A percentile compares a stretch with the other conserved stretches of the same genome.
Evolutionary conservation across 2,797 vertebrate species (phyloP).

Genomic region (Squalus acanthias): DNA sequence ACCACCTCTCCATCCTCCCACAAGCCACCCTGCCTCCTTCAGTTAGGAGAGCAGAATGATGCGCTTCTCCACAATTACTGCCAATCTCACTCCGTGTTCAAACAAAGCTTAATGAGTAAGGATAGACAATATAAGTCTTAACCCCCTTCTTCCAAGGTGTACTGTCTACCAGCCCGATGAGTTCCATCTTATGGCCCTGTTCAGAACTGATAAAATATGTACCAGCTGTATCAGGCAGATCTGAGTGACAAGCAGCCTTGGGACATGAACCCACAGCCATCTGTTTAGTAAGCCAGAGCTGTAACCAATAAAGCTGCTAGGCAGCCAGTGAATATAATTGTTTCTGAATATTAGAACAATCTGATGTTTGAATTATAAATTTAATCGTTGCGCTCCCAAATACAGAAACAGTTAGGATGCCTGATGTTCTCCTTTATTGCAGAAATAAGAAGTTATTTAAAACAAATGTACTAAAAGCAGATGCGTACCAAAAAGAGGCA

Average conservation of each 20-base stretch:
- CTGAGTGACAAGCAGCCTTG: conserved; percentile 21
- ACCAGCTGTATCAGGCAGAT: conserved; percentile 30
- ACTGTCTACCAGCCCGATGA: neutral
- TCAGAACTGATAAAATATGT: neutral
- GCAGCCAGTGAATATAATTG: neutral
- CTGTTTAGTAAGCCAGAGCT: conserved; percentile 7
- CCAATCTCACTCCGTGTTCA: neutral
- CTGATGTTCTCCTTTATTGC: neutral
- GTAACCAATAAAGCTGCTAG: conserved; percentile 7
- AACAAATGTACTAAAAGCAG: neutral
- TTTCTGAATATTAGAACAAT: conserved; percentile 24
- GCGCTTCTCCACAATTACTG: neutral
- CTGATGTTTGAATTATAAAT: conserved; percentile 30
- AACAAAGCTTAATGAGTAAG: neutral
- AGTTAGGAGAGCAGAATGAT: neutral
- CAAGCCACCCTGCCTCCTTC: neutral
- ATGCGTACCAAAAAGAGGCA: neutral
- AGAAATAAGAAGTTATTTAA: neutral
- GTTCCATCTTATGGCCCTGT: neutral
- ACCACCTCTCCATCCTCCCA: neutral
- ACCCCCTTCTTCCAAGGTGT: neutral
- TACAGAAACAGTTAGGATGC: neutral
- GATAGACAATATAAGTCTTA: neutral
- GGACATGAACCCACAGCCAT: conserved; percentile 17
- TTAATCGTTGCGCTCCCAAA: neutral